Percentiles rank a stretch among this genome's conserved stretches.
phyloP scores from a whole-genome alignment of 2,888 invertebrate species.

The Limnephilus rhombicus region DNA sequence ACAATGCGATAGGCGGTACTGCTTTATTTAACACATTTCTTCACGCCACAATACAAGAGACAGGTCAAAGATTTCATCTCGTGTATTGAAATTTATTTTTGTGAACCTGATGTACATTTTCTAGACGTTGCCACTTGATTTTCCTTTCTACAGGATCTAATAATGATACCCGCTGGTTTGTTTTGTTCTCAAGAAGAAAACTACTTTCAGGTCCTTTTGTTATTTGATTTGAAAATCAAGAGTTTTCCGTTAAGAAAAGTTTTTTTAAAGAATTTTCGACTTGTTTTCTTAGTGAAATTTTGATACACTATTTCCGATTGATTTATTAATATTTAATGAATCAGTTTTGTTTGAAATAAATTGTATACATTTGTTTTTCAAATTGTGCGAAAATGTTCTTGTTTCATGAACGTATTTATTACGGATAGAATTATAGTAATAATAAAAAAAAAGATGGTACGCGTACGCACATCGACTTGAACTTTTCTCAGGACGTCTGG shows the following conservation, averaged over 20 bases:
- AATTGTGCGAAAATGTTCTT: background rate
- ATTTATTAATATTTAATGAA: background rate
- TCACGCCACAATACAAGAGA: background rate
- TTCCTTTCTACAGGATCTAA: background rate
- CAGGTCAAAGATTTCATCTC: background rate
- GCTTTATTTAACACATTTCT: background rate
- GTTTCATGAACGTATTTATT: background rate
- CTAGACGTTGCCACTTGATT: background rate
- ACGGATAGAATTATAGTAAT: background rate
- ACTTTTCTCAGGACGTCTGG: conserved; percentile 28
- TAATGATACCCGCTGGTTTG: background rate
- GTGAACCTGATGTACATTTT: background rate
- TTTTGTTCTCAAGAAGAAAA: background rate
- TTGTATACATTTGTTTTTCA: background rate
- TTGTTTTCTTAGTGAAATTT: background rate
- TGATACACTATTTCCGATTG: background rate
- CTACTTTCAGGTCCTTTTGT: background rate
- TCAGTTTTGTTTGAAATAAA: background rate
- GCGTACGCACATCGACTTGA: background rate
- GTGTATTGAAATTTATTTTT: background rate
- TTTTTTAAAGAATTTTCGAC: background rate
- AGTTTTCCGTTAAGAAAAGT: background rate
- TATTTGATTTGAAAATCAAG: background rate
- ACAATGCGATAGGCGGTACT: conserved; percentile 40
- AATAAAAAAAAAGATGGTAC: background rate